Evolutionary conservation across 2,888 invertebrate genomes (phyloP).

Genomic region (Zaprionus bogoriensis): DNA sequence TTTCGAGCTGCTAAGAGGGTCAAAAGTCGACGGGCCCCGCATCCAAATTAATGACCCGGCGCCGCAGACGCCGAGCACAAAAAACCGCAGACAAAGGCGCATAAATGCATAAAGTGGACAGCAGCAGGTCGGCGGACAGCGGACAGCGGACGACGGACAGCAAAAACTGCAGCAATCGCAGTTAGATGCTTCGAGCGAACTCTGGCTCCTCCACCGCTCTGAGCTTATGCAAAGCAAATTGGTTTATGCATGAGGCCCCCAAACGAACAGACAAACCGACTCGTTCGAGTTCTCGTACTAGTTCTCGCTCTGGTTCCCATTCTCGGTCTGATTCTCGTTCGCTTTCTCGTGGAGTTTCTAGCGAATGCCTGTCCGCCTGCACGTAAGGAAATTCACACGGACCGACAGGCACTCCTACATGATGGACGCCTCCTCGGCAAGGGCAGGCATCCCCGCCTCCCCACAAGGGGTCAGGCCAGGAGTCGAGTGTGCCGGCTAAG

Average conservation of each 20-base stretch:
- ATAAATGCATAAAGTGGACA: conserved; percentile 70
- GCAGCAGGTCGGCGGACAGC: background rate
- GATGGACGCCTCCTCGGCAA: conserved; percentile 49
- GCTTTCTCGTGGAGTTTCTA: background rate
- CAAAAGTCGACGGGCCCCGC: conserved; percentile 42
- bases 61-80: conserved; percentile 60
- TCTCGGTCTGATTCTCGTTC: conserved; percentile 12
- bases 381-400: conserved; percentile 56
- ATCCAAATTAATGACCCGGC: conserved; percentile 72
- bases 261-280: conserved; percentile 41
- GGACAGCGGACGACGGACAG: conserved; percentile 10
- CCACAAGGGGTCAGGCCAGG: conserved; percentile 9
- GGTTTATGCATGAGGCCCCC: conserved; percentile 70
- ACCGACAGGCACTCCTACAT: conserved; percentile 44
- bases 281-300: no score
- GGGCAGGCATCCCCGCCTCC: background rate
- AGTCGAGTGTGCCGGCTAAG: conserved; percentile 46
- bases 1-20: conserved; percentile 3
- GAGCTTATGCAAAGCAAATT: conserved; percentile 71
- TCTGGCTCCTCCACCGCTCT: conserved; percentile 9
- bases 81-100: conserved; percentile 74
- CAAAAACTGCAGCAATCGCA: conserved; percentile 63
- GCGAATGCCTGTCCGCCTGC: conserved; percentile 27
- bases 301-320: no score
- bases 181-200: conserved; percentile 33